Evolutionary conservation across 2,797 vertebrate genomes (phyloP).

Genomic region (Prunella strophiata): DNA sequence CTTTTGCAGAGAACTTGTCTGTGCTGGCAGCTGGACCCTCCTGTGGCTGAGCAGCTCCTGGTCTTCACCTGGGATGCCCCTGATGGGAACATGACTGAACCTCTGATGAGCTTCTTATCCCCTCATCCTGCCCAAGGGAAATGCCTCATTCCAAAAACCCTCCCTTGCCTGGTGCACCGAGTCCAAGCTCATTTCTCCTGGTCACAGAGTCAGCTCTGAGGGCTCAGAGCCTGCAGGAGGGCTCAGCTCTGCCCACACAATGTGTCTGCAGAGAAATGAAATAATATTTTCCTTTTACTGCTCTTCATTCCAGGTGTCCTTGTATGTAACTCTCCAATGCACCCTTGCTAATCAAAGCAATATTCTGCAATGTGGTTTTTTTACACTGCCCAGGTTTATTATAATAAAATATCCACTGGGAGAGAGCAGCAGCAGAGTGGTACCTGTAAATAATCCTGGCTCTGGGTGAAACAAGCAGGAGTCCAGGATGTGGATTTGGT

Average conservation of each 20-base stretch:
- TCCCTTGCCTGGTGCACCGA: background rate
- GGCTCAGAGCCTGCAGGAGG: background rate
- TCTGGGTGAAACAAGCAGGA: background rate
- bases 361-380: background rate
- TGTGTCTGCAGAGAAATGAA: background rate
- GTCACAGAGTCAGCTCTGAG: too few relatives aligned
- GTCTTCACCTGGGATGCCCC: background rate
- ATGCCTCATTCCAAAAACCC: background rate
- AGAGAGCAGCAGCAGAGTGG: background rate
- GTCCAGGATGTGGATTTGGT: background rate
- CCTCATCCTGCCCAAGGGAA: background rate
- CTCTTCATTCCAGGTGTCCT: background rate
- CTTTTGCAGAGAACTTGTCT: background rate
- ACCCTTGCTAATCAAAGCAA: background rate
- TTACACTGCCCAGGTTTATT: background rate
- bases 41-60: background rate
- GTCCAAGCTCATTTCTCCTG: background rate
- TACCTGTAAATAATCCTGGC: background rate
- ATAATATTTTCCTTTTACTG: background rate
- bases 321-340: background rate
- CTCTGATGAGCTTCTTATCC: background rate
- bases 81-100: rapidly evolving
- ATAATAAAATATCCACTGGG: background rate
- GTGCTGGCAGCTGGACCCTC: background rate
- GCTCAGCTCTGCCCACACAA: background rate